Base-by-base conservation (phyloP, 1,140 invertebrate genomes). In the Hyles vespertilio region DNA sequence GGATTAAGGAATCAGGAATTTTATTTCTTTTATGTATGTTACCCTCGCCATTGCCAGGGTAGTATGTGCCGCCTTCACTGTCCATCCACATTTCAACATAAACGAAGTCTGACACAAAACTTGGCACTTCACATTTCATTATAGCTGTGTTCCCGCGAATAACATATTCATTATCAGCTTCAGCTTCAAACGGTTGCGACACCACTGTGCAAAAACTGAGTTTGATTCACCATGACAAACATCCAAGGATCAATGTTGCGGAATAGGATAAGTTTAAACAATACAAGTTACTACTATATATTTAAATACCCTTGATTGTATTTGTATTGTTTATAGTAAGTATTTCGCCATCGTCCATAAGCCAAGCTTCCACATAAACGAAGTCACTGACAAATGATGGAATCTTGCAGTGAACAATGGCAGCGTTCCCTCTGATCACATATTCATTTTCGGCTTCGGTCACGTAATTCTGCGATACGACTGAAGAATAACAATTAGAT, bases 351-450 rank as follows among this genome's bases (percentile, higher is more conserved):
- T 95, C 92, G 65, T 94, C 94, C 77, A 95, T 93, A 64, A 95
- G 90, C 97, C 97, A 98, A 46, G 94, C 92, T 76, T 96, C 95
- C 65, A 98, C 94, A 63, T 93, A 91, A 62, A 98, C 94, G 89
- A 97, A 98, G 89, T 98, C 96, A 58, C 95, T 96, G 50, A 98
- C 96, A 90, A 97, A 98, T 74, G 95, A 96, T 51, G 97, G 97
- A 65, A 98, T 96, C 91, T 96, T 95, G 91, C 97, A 98, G 89
- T 95, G 96, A 90, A 98, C 93, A 73, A 98, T 93, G 57, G 95
- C 96, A 53, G 95, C 93, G 90, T 98, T 98, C 54, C 96, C 96
- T 75, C 94, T 93, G 77, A 98, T 97, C 53, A 98, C 96, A 90
- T 97, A 98, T 75, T 97, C 96, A 88, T 98, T 97, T 90, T 97